Evolutionary conservation across 1,140 invertebrate genomes (phyloP), one percentile per base, ranked within the genome.

Genomic region (Metaphire vulgaris): DNA sequence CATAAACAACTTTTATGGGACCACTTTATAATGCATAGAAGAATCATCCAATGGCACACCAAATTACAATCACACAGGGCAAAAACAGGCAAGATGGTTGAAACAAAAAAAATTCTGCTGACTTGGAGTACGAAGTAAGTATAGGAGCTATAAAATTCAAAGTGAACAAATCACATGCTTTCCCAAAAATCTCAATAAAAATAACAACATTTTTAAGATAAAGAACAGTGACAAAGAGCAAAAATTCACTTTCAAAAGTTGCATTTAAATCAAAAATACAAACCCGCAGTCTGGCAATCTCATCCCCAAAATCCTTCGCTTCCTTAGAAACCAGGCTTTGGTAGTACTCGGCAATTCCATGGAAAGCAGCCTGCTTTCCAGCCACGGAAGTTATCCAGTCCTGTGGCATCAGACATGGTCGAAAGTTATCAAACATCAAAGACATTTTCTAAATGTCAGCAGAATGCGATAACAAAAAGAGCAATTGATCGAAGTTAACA

Each of bases 361-460:
- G 91, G 86, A 95, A 96, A 0, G 90, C 92, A 21, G 91, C 89
- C 88, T 96, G 94, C 86, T 98, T 99, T 15, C 91, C 92, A 32
- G 90, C 89, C 79, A 96, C 90, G 21, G 80, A 81, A 0, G 83
- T 75, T 16, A 88, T 74, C 88, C 88, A 89, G 32, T 90, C 88
- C 85, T 89, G n/a, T n/a, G n/a, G n/a, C n/a, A n/a, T n/a, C n/a
- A n/a, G n/a, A n/a, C n/a, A n/a, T n/a, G n/a, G n/a, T n/a, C n/a
- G n/a, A n/a, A n/a, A n/a, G n/a, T n/a, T n/a, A n/a, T n/a, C n/a
- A n/a, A n/a, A n/a, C n/a, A n/a, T n/a, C n/a, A n/a, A n/a, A n/a
- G n/a, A n/a, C n/a, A n/a, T n/a, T n/a, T n/a, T n/a, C n/a, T n/a
- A n/a, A n/a, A n/a, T n/a, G n/a, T n/a, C n/a, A n/a, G n/a, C n/a